Percentiles rank a stretch among this genome's conserved stretches.
phyloP scores from a whole-genome alignment of 2,888 invertebrate genomes.

The Apotomis turbidana region DNA sequence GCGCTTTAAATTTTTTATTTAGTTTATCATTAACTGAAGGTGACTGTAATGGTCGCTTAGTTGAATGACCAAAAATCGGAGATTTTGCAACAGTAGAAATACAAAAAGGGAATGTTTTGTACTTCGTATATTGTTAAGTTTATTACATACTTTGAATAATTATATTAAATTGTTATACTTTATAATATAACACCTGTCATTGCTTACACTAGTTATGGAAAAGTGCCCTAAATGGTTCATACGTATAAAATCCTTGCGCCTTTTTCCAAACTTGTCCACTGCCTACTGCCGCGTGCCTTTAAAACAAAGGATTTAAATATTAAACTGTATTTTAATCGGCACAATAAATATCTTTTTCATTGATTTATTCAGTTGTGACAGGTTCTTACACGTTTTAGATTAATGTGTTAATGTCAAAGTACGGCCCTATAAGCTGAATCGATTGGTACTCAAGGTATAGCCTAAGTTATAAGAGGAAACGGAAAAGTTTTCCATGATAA shows the following conservation, averaged over 20 bases:
- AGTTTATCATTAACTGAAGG: too few species aligned
- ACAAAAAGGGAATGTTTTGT: too few species aligned
- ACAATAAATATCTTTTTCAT: constrained; percentile 37
- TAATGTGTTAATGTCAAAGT: constrained; percentile 51
- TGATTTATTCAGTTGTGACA: constrained; percentile 32
- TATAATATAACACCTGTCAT: not conserved
- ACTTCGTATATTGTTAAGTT: too few species aligned
- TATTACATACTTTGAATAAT: too few species aligned
- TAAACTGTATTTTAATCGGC: constrained; percentile 27
- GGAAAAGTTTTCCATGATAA: not conserved
- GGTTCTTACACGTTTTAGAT: constrained; percentile 39
- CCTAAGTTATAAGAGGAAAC: constrained; percentile 44
- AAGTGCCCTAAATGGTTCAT: constrained; percentile 19
- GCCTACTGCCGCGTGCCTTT: constrained; percentile 13
- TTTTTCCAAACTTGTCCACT: constrained; percentile 13
- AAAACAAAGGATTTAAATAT: constrained; percentile 34
- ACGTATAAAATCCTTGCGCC: constrained; percentile 1
- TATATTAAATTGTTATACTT: too few species aligned
- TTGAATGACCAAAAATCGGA: too few species aligned
- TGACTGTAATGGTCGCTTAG: too few species aligned
- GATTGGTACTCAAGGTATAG: constrained; percentile 56
- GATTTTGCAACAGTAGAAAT: too few species aligned
- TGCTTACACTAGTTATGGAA: not conserved
- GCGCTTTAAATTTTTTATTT: too few species aligned
- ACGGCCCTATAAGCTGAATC: constrained; percentile 67